Conservation (phyloP, 2,113 vertebrate species). For the Alces alces region DNA sequence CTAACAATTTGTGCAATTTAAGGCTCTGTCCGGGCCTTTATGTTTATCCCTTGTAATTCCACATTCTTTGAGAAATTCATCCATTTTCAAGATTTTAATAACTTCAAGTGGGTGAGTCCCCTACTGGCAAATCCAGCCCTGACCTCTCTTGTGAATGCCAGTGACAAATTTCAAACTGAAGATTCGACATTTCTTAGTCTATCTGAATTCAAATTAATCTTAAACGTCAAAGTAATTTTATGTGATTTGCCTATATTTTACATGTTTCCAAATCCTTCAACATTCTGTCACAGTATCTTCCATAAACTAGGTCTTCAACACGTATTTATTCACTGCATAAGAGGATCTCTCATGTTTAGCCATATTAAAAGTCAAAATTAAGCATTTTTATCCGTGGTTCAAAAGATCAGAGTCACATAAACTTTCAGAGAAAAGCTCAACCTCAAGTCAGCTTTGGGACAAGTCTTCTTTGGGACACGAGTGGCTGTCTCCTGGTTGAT, state of each 20-base stretch:
- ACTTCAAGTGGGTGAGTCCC: not conserved
- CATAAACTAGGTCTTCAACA: not conserved
- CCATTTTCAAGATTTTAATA: not conserved
- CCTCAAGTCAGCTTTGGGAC: not conserved
- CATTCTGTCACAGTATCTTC: not conserved
- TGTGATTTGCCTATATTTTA: not conserved
- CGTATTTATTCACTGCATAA: not conserved
- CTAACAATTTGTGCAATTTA: not conserved
- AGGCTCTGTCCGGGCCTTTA: not conserved
- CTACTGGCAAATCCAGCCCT: not conserved
- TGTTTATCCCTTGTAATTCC: conserved; percentile 6
- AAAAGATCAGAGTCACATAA: not conserved
- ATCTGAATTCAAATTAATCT: not conserved
- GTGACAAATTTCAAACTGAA: not conserved
- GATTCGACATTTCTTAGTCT: not conserved
- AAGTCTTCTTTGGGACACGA: not conserved
- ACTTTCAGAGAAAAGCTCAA: not conserved
- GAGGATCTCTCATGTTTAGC: not conserved
- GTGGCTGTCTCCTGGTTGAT: no score
- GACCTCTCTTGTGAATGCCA: not conserved
- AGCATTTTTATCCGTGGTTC: not conserved
- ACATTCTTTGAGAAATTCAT: not conserved
- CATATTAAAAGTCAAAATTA: not conserved
- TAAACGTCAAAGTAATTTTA: not conserved
- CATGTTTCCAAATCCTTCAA: not conserved